phyloP scores from a whole-genome alignment of 2,888 invertebrate genomes.

The Drosophila neoperkinsi region DNA sequence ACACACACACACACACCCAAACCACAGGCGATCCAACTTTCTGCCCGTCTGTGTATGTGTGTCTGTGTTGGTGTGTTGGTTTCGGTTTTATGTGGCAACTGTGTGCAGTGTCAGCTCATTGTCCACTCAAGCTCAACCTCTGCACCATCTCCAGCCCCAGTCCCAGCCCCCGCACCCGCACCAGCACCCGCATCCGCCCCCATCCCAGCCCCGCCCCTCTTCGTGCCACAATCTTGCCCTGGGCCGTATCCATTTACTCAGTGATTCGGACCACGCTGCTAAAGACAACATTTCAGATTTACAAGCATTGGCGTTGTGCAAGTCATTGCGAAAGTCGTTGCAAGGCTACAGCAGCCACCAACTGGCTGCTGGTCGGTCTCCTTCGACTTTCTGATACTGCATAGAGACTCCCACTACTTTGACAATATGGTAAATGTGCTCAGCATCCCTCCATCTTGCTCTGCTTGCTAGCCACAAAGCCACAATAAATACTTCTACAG shows the following conservation, averaged over 20 bases:
- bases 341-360: conserved; percentile 14
- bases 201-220: neutral
- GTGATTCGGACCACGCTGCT: conserved; percentile 50
- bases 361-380: neutral
- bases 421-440: conserved; percentile 25
- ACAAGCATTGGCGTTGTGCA: conserved; percentile 56
- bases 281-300: conserved; percentile 77
- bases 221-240: conserved; percentile 5
- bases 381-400: conserved; percentile 9
- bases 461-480: conserved; percentile 6
- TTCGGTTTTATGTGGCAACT: conserved; percentile 74
- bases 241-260: conserved; percentile 42
- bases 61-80: conserved; percentile 35
- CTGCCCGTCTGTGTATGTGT: conserved; percentile 20
- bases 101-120: conserved; percentile 74
- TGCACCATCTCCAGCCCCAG: neutral
- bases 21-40: conserved; percentile 38
- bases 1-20: conserved; percentile 10
- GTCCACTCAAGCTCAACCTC: conserved; percentile 42
- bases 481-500: conserved; percentile 21
- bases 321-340: conserved; percentile 43
- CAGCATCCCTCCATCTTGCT: neutral
- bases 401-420: neutral
- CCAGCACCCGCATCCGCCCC: neutral
- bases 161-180: neutral